phyloP scores from a whole-genome alignment of 2,113 vertebrate species.

The Taxidea taxus region DNA sequence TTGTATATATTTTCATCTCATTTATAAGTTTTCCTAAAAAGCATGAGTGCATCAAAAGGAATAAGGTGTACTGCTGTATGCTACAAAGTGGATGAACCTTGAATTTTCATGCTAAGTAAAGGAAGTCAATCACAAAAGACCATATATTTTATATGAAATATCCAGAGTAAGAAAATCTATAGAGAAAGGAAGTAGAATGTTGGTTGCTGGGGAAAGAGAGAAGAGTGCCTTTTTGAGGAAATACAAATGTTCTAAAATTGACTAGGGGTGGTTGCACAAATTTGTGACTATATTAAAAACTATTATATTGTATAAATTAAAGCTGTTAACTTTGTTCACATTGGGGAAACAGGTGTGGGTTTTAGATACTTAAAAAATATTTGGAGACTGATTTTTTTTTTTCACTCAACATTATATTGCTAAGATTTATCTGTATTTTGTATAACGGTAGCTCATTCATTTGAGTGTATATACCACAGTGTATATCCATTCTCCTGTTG shows the following conservation, averaged over 20 bases:
- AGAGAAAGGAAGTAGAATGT: not conserved
- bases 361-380: not conserved
- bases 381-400: not conserved
- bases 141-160: not conserved
- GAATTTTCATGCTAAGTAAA: not conserved
- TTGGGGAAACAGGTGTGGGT: not conserved
- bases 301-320: not conserved
- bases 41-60: not conserved
- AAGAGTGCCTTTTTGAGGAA: not conserved
- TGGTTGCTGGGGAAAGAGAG: not conserved
- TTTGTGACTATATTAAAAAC: not conserved
- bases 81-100: not conserved
- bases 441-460: not conserved
- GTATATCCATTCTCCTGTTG: not conserved
- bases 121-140: not conserved
- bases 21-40: constrained; percentile 14
- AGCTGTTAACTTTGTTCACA: not conserved
- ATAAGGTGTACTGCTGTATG: not conserved
- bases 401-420: not conserved
- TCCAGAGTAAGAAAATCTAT: not conserved
- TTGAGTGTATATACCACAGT: not conserved
- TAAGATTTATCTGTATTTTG: not conserved
- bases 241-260: not conserved
- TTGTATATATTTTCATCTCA: not conserved
- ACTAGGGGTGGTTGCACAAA: not conserved